Evolutionary conservation across 2,797 vertebrate genomes (phyloP), one percentile per base, ranked within the genome.

Genomic region (Labeo calbasu): DNA sequence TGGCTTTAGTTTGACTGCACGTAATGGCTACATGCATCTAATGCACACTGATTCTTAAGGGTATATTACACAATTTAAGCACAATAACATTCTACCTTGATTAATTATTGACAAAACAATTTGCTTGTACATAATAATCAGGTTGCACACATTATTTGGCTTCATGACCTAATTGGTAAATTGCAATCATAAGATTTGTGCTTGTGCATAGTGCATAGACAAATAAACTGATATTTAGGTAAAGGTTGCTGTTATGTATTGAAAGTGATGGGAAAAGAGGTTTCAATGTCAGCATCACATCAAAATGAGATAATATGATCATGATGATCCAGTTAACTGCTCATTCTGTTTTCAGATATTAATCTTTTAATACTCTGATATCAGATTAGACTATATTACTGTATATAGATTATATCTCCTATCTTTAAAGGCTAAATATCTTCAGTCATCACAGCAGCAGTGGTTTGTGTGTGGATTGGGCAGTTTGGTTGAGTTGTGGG

Each of bases 381-480:
- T 75, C 70, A 59, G 71, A 75, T 75, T 75, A 65, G 61, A 75
- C 21, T 15, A 25, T 32, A 75, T 65, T 82, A 65, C 63, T 65
- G 63, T 65, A 82, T 65, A 75, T 75, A 66, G 81, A 82, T 82
- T 40, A 40, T 19, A 75, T 82, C 70, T 82, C 28, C 9, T 53
- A 21, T 63, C 17, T 71, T 17, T 43, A 15, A 7, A n/a, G 8
- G 40, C 72, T 25, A 53, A 51, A 82, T 53, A 53, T 5, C 70
- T 51, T 75, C 57, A 66, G 0, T 82, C 46, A 53, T 53, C 70
- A 63, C 57, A 15, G 55, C 21, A 73, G 55, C 70, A 50, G 15
- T 65, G 80, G 13, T 11, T 32, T 32, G 12, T 8, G 1, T n/a
- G 53, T 19, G n/a, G n/a, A 48, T 59, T 70, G 40, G 21, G 19